Evolutionary conservation across 2,113 vertebrate species (phyloP), one percentile per base, ranked within the genome.

Genomic region (Myiozetetes cayanensis): DNA sequence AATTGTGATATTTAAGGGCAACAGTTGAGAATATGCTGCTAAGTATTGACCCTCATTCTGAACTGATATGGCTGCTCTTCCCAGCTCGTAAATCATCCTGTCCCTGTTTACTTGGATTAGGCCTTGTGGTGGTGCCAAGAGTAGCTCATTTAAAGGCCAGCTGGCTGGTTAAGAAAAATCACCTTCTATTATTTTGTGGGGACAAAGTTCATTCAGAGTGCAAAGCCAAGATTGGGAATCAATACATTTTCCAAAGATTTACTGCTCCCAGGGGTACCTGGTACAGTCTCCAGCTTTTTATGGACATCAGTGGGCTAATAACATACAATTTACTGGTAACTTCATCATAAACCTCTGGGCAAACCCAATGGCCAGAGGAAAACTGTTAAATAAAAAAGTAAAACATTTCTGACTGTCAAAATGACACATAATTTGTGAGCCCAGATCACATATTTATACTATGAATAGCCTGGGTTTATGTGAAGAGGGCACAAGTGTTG

Each of bases 141-240:
- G 93, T 21, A 93, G 85, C 90, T 94, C 91, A 78, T 50, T 84
- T 92, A 91, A 94, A 95, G 88, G 75, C 94, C 95, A 97, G 91
- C 94, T 95, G 94, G 91, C 93, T 93, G 77, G 83, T 87, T 65
- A 90, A 93, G 88, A 93, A 95, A 93, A 96, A 95, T 80, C 85
- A 94, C 93, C 94, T 94, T 87, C 85, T 90, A 47, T 74, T 93
- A 49, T 75, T 83, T 89, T 89, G 56, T 70, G 87, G 96, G 96
- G 95, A 93, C 83, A 87, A 95, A 93, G 96, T 96, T 97, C 94
- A 95, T 14, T 13, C 90, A 89, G 67, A 97, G 92, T 94, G 92
- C 92, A 95, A 89, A 95, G 91, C 87, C 82, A 56, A 77, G 88
- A 90, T 72, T 43, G 80, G 67, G 85, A 95, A 97, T 96, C 92